phyloP scores from a whole-genome alignment of 2,113 vertebrate genomes.

The Coturnix japonica region DNA sequence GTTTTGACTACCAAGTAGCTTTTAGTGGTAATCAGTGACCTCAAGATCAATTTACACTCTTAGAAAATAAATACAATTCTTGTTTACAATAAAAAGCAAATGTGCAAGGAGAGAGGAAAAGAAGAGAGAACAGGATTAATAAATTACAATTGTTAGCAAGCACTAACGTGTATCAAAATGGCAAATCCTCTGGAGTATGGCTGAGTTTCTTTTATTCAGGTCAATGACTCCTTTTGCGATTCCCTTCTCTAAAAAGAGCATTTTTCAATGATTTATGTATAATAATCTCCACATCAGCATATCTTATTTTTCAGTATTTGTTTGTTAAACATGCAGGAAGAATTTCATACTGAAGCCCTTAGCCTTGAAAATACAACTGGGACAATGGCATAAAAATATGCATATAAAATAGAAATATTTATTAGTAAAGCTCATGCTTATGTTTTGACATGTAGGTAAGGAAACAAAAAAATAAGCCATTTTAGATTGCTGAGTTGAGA shows the following conservation, averaged over 20 bases:
- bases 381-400: conserved; percentile 44
- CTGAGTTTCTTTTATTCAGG: conserved; percentile 72
- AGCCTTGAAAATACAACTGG: conserved; percentile 59
- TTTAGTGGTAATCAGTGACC: conserved; percentile 49
- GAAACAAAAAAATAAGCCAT: background rate
- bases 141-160: conserved; percentile 69
- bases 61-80: conserved; percentile 53
- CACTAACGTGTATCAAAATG: conserved; percentile 55
- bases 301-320: conserved; percentile 55
- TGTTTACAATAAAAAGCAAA: conserved; percentile 59
- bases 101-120: conserved; percentile 36
- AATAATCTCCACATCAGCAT: conserved; percentile 68
- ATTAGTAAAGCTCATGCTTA: conserved; percentile 43
- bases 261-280: conserved; percentile 73
- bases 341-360: conserved; percentile 11
- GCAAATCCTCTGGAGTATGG: conserved; percentile 65
- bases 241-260: conserved; percentile 51
- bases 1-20: conserved; percentile 30
- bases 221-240: conserved; percentile 72
- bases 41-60: conserved; percentile 43
- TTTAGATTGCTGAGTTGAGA: conserved; percentile 43
- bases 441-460: conserved; percentile 41
- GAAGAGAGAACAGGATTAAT: conserved; percentile 51
- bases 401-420: conserved; percentile 68
- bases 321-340: conserved; percentile 46